Evolutionary conservation across 2,113 vertebrate species (phyloP).

Genomic region (Dicentrarchus labrax): DNA sequence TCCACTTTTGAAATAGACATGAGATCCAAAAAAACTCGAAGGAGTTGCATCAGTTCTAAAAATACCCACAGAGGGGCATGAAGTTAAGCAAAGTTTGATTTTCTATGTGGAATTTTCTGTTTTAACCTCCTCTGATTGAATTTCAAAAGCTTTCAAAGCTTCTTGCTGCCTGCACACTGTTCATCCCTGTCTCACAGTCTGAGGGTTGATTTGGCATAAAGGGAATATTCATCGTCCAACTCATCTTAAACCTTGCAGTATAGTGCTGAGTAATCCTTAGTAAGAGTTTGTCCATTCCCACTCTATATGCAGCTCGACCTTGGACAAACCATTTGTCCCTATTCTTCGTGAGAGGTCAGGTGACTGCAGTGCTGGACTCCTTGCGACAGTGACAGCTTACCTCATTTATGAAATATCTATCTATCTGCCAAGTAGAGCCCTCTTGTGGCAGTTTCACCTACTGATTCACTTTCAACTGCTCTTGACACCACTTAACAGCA

Average conservation of each 20-base stretch:
- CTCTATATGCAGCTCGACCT: constrained; percentile 51
- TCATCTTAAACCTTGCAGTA: constrained; percentile 8
- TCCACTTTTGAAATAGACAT: constrained; percentile 37
- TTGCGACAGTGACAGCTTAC: constrained; percentile 56
- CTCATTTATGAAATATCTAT: constrained; percentile 39
- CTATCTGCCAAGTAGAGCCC: constrained; percentile 41
- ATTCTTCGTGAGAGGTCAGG: constrained; percentile 25
- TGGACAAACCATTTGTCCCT: constrained; percentile 45
- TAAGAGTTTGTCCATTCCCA: background rate
- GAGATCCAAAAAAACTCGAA: constrained; percentile 16
- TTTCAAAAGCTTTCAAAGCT: constrained; percentile 17
- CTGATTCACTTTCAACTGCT: constrained; percentile 39
- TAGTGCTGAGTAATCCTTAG: constrained; percentile 44
- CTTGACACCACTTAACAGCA: constrained; percentile 49
- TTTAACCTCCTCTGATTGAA: constrained; percentile 15
- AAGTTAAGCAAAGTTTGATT: constrained; percentile 26
- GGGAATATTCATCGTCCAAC: constrained; percentile 4
- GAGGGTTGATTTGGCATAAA: background rate
- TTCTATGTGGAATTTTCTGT: background rate
- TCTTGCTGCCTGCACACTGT: background rate
- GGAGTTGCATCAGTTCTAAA: constrained; percentile 48
- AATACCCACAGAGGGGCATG: constrained; percentile 26
- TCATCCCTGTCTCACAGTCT: background rate
- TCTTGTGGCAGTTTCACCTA: constrained; percentile 28
- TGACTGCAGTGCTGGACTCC: constrained; percentile 44